Conservation (phyloP, 2,113 vertebrate genomes). For the Channa maculata region DNA sequence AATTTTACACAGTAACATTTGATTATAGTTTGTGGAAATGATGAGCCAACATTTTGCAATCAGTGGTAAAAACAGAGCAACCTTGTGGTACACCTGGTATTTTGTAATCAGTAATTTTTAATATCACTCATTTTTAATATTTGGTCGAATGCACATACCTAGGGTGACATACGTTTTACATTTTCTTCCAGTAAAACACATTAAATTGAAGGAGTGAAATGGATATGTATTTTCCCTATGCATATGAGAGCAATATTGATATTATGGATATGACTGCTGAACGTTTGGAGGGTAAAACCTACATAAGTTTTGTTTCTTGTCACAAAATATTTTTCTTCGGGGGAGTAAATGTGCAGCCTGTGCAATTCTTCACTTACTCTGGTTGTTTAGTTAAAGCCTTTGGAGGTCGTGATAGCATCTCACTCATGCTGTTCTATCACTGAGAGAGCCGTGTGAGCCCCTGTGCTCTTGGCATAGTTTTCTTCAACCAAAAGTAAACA, state of each 20-base stretch:
- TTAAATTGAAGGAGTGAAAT: neutral
- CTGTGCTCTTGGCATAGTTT: constrained; percentile 70
- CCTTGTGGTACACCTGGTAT: neutral
- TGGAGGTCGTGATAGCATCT: constrained; percentile 51
- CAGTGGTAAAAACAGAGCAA: neutral
- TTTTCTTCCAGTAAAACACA: constrained; percentile 3
- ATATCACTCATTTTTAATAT: no score
- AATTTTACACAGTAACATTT: constrained; percentile 5
- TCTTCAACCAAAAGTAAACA: constrained; percentile 73
- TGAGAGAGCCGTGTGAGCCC: constrained; percentile 57
- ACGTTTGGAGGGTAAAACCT: neutral
- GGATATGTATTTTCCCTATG: neutral
- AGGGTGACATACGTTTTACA: constrained; percentile 4
- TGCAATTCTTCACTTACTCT: constrained; percentile 25
- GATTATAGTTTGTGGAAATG: constrained; percentile 7
- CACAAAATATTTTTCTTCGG: constrained; percentile 13
- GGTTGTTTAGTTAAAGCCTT: constrained; percentile 44
- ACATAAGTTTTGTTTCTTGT: neutral
- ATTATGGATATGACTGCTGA: neutral
- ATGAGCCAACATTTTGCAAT: neutral
- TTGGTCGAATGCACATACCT: no score
- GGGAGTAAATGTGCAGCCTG: constrained; percentile 1
- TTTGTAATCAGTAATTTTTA: constrained; percentile 1
- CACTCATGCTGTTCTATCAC: constrained; percentile 43
- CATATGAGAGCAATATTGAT: neutral